Evolutionary conservation across 1,140 invertebrate species (phyloP), one percentile per base, ranked within the genome.

Genomic region (Whitmania pigra): DNA sequence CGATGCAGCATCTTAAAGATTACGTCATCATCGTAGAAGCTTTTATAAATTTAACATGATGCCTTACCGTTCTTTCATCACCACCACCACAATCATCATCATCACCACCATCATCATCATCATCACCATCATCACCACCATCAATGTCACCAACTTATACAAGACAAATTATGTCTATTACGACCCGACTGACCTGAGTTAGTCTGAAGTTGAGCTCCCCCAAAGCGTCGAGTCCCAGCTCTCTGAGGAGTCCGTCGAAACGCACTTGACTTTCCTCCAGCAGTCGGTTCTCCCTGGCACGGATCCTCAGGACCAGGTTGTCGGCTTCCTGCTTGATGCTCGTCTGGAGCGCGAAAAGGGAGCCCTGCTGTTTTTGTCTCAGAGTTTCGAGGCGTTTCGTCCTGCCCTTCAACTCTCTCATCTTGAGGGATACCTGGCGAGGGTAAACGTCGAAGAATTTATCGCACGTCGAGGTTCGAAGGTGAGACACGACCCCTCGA

Each of bases 321-420:
- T 72, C 63, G n/a, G 73, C 43, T 17, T 43, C 40, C 5, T 60
- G 31, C 27, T 57, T 67, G 29, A 74, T 74, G 20, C 29, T 25
- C 20, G 17, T 31, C 36, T 72, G 73, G 5, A 66, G 29, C 17
- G 36, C 20, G 25, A 68, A 72, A 9, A 72, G 67, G 1, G 70
- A 29, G 9, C 49, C 53, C 25, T 74, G 73, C 18, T 74, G 71
- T 22, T 31, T 67, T 53, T 74, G 57, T 40, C 70, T 72, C 53
- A 74, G 13, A n/a, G 73, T 74, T 55, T 74, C 73, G 13, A 74
- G 40, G 17, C 53, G 68, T 71, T 74, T 74, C 2, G 49, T 68
- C 17, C 54, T 36, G 18, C 53, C 36, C 17, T 27, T 74, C 40
- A 74, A 31, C 31, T 74, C 73, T 13, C 27, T 71, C 20, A 73